A percentile compares a stretch with the other conserved stretches of the same genome.
These are phyloP conservation scores for Saxidomus purpurata DNA, from an alignment of 1,140 invertebrate species.

Conservation along the genomic window DNA sequence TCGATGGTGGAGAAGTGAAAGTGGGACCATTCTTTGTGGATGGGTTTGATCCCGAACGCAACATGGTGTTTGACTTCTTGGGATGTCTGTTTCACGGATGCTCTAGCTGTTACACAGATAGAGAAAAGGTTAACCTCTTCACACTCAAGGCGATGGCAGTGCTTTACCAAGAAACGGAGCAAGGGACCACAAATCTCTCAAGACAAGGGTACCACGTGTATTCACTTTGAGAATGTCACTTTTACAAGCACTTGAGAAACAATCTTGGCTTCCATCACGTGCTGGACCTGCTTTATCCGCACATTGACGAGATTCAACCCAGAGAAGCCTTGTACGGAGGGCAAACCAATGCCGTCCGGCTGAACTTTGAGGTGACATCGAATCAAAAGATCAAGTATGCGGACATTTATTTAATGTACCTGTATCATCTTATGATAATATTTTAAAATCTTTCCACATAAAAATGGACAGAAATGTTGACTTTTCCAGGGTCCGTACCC, in stretches of 20 bases:
- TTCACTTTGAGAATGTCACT: background rate
- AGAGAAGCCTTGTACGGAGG: constrained; percentile 13
- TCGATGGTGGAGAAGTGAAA: background rate
- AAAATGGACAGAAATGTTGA: too few relatives aligned
- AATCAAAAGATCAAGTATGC: constrained; percentile 22
- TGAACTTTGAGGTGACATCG: background rate
- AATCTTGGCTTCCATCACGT: background rate
- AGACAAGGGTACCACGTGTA: background rate
- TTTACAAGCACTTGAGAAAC: background rate
- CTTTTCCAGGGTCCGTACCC: too few relatives aligned
- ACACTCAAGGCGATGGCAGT: background rate
- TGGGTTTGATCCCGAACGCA: background rate
- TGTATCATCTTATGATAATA: too few relatives aligned
- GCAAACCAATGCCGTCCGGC: background rate
- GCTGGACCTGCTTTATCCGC: background rate
- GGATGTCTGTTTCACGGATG: constrained; percentile 8
- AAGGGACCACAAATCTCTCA: background rate
- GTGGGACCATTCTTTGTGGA: constrained; percentile 2
- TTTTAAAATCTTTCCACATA: too few relatives aligned
- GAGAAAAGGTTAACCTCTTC: background rate
- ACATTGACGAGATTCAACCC: background rate
- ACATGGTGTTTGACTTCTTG: constrained; percentile 5
- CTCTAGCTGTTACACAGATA: background rate
- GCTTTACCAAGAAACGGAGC: background rate
- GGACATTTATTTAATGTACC: background rate